Percentiles rank a stretch among this genome's conserved stretches.
These are phyloP conservation scores for Semotilus atromaculatus DNA, from an alignment of 2,797 vertebrate genomes.

Conservation along the genomic window DNA sequence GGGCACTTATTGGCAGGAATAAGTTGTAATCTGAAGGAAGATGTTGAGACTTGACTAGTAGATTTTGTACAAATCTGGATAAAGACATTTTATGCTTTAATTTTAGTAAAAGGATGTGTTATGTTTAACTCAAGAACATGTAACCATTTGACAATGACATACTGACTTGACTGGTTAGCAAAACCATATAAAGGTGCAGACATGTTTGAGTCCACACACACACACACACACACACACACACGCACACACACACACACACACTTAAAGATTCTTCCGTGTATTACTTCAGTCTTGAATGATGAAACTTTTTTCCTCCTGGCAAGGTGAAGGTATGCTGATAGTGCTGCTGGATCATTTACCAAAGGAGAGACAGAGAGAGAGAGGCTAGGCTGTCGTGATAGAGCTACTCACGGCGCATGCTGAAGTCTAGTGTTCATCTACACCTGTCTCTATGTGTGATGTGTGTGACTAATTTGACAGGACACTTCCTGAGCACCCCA, in stretches of 20 bases:
- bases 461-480: slow-evolving; percentile 45
- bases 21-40: neutral
- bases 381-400: slow-evolving; percentile 23
- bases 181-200: neutral
- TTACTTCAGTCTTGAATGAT: slow-evolving; percentile 29
- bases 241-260: neutral
- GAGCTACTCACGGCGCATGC: neutral
- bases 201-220: neutral
- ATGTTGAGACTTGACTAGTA: neutral
- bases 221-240: neutral
- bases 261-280: neutral
- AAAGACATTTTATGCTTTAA: neutral
- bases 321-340: slow-evolving; percentile 36
- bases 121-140: neutral
- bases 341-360: slow-evolving; percentile 35
- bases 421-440: slow-evolving; percentile 34
- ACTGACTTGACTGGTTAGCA: neutral
- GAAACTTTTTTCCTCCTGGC: slow-evolving; percentile 31
- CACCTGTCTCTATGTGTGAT: slow-evolving; percentile 38
- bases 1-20: neutral
- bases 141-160: neutral
- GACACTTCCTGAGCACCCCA: slow-evolving; percentile 31
- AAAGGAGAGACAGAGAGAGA: neutral
- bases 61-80: neutral
- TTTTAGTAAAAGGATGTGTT: neutral